Conservation (phyloP, 2,888 invertebrate species). For the Eristalis pertinax region DNA sequence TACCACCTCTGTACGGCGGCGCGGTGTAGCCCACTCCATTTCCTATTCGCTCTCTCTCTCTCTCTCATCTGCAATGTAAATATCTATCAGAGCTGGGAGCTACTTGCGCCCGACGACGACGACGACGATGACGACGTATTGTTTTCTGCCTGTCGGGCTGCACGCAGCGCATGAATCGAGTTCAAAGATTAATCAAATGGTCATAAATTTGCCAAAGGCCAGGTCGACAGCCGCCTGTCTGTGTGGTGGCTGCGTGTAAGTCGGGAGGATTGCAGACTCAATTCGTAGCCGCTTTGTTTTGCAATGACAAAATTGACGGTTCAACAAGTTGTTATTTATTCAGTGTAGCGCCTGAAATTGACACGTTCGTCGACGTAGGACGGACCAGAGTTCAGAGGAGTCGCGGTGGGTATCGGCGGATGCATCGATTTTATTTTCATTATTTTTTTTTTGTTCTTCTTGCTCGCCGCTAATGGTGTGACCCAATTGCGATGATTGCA, state of each 20-base stretch:
- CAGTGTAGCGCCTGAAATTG: slow-evolving; percentile 24
- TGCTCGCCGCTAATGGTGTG: slow-evolving; percentile 52
- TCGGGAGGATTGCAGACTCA: not conserved
- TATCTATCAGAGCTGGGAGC: slow-evolving; percentile 42
- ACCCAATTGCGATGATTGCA: slow-evolving; percentile 69
- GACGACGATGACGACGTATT: slow-evolving; percentile 26
- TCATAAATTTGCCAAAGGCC: slow-evolving; percentile 58
- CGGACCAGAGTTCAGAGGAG: slow-evolving; percentile 10
- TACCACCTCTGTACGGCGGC: not conserved
- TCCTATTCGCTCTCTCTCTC: slow-evolving; percentile 29
- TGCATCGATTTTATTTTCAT: not conserved
- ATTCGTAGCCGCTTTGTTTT: slow-evolving; percentile 13
- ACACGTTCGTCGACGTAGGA: slow-evolving; percentile 13
- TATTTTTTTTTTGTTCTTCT: slow-evolving; percentile 11
- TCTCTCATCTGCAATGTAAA: slow-evolving; percentile 40
- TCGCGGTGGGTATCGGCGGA: not conserved
- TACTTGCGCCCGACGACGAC: slow-evolving; percentile 38
- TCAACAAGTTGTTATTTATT: slow-evolving; percentile 39
- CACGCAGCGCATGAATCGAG: slow-evolving; percentile 60
- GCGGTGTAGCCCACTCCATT: slow-evolving; percentile 20
- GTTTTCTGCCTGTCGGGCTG: slow-evolving; percentile 27
- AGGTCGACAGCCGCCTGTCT: not conserved
- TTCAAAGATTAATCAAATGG: slow-evolving; percentile 68
- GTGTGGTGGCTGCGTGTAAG: not conserved
- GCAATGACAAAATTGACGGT: slow-evolving; percentile 40